Base-by-base conservation (phyloP, 2,888 invertebrate genomes). In the Caenorhabditis sp. region DNA sequence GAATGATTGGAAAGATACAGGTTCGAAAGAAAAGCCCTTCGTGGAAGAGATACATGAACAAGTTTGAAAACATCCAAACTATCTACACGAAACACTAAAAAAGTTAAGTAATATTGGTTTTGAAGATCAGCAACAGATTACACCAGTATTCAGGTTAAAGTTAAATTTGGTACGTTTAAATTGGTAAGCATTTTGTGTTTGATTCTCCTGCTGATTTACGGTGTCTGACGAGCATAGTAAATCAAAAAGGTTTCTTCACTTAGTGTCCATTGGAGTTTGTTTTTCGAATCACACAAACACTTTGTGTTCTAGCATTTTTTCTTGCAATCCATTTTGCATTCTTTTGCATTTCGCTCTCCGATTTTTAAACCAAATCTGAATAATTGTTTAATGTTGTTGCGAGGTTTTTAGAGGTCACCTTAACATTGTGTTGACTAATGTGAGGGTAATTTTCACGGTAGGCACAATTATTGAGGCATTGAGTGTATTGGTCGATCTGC, bases 371-470 rank as follows among this genome's bases (percentile, higher is more conserved):
- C 99, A 99, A 92, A 99, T 97, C 78, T 82, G 51, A 47, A 53
- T 18, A 28, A 11, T 9, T 6, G 26, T 47, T 6, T 32, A 32
- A 32, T 9, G 32, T 32, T 32, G 35, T 13, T 6, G 15, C n/a
- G 26, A 2, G 13, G 13, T 11, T 8, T 40, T 35, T 24, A 51
- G 22, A 22, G 8, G 22, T 69, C n/a, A 86, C 86, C 84, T 99
- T 98, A 87, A 99, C 98, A 92, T 99, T 99, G 93, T 98, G 98
- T 53, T 98, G 97, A 92, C 98, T 98, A 83, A 99, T 94, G n/a
- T 96, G 95, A 0, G 98, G 99, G 93, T 98, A 99, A 93, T 98
- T 98, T 93, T 97, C 97, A 91, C 88, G 62, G 93, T 98, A 99
- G 67, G 97, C 96, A 95, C 97, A 97, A 84, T 95, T 94, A 93